phyloP scores from a whole-genome alignment of 2,797 vertebrate genomes.

The Florisuga fusca region DNA sequence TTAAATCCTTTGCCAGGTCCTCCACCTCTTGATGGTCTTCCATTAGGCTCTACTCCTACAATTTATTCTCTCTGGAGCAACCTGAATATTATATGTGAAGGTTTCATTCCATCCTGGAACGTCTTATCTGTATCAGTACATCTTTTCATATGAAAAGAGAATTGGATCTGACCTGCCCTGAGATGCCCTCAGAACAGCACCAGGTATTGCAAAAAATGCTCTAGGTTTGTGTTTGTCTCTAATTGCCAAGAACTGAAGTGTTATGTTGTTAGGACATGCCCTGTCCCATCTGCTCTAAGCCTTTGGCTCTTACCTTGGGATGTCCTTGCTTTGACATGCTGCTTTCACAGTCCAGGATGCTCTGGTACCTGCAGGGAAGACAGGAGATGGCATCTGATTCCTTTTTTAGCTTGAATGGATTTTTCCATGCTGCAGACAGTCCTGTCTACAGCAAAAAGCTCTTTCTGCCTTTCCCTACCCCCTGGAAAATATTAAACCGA shows the following conservation, averaged over 20 bases:
- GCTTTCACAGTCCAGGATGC: conserved; percentile 8
- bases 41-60: background rate
- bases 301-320: conserved; percentile 39
- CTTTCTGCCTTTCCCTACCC: background rate
- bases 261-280: background rate
- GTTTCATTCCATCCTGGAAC: background rate
- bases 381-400: background rate
- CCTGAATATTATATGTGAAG: background rate
- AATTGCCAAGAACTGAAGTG: background rate
- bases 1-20: background rate
- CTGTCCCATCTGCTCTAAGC: background rate
- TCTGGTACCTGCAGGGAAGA: conserved; percentile 58
- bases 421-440: background rate
- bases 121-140: background rate
- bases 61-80: background rate
- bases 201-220: background rate
- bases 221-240: background rate
- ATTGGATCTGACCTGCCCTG: background rate
- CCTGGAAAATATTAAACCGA: background rate
- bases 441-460: background rate
- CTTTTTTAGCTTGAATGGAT: background rate
- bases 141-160: background rate
- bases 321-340: background rate
- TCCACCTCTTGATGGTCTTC: background rate
- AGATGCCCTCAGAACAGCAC: background rate